A percentile compares a stretch with the other conserved stretches of the same genome.
Conservation (phyloP, 2,888 invertebrate species). For the Spisula subtruncata region DNA sequence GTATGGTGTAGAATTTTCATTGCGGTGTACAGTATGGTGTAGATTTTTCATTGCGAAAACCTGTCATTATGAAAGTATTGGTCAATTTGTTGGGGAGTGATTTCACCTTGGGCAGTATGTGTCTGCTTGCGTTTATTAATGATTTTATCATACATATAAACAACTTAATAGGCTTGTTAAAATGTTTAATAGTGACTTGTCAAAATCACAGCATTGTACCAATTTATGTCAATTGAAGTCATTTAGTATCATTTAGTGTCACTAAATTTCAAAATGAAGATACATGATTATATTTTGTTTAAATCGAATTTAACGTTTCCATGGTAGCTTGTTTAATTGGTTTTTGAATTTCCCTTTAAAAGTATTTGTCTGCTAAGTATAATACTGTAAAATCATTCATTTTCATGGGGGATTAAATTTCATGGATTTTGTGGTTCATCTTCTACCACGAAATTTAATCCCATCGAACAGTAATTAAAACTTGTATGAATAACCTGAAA, state of each 20-base stretch:
- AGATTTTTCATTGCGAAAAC: neutral
- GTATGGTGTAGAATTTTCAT: neutral
- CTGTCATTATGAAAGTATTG: slow-evolving; percentile 12
- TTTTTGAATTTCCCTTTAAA: too few relatives aligned
- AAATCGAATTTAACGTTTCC: too few relatives aligned
- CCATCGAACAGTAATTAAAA: too few relatives aligned
- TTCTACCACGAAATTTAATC: too few relatives aligned
- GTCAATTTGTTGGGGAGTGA: neutral
- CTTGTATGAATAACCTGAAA: too few relatives aligned
- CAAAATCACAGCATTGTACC: neutral
- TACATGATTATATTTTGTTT: neutral
- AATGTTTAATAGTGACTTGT: neutral
- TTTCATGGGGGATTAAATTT: too few relatives aligned
- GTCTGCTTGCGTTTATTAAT: neutral
- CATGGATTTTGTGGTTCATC: too few relatives aligned
- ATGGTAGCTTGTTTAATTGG: too few relatives aligned
- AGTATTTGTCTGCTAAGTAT: too few relatives aligned
- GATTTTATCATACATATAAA: neutral
- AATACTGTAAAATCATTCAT: too few relatives aligned
- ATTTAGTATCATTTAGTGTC: slow-evolving; percentile 14
- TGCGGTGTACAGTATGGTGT: slow-evolving; percentile 1
- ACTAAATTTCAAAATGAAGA: neutral
- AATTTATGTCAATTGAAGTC: neutral
- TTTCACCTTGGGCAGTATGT: neutral
- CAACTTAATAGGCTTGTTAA: neutral